Percentiles rank a stretch among this genome's conserved stretches.
These are phyloP conservation scores for Bombus sibiricus DNA, from an alignment of 1,140 invertebrate species.

Conservation along the genomic window DNA sequence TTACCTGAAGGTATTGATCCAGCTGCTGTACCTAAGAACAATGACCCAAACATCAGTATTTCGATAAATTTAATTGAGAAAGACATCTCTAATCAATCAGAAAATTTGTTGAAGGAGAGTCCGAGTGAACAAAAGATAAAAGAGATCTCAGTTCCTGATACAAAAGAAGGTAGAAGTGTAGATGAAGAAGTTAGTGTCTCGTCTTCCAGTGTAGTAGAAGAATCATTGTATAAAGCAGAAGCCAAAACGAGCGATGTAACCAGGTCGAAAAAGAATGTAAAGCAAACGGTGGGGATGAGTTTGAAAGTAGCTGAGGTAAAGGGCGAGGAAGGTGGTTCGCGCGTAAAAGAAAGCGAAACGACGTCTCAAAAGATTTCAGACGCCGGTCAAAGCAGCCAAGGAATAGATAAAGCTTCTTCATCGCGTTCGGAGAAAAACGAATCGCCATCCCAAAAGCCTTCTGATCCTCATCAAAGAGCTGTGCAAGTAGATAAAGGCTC, in stretches of 20 bases:
- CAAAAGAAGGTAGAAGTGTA: not conserved
- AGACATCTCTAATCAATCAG: not conserved
- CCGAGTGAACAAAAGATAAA: not conserved
- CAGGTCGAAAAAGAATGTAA: not conserved
- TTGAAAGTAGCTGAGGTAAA: not conserved
- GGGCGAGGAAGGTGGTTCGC: not conserved
- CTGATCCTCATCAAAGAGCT: not conserved
- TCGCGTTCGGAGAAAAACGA: not conserved
- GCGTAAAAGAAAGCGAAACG: not conserved
- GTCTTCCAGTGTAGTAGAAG: not conserved
- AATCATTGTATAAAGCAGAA: not conserved
- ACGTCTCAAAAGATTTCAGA: not conserved
- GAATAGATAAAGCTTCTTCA: conserved; percentile 6
- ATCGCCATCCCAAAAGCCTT: not conserved
- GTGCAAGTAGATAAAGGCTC: conserved; percentile 6
- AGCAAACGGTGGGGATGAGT: not conserved
- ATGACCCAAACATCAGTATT: not conserved
- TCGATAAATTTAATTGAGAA: not conserved
- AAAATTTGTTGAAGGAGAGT: not conserved
- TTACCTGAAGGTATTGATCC: not conserved
- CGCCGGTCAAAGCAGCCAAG: not conserved
- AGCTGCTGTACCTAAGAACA: not conserved
- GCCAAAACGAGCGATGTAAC: not conserved
- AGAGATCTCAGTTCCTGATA: not conserved
- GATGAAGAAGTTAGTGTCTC: not conserved